Evolutionary conservation across 2,113 vertebrate species (phyloP).

Genomic region (Cyprinodon variegatus): DNA sequence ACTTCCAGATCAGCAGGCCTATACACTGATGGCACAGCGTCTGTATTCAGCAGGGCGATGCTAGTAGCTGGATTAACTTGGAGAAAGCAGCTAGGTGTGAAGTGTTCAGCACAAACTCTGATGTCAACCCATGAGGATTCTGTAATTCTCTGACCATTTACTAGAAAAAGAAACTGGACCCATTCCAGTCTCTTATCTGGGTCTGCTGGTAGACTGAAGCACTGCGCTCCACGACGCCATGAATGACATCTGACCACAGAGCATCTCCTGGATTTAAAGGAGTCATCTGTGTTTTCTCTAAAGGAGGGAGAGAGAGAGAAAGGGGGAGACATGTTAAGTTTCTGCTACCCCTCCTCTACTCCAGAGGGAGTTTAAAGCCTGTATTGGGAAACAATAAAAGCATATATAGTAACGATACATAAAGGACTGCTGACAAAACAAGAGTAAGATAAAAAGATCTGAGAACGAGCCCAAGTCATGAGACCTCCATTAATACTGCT

Average conservation of each 20-base stretch:
- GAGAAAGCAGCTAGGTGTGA: conserved; percentile 40
- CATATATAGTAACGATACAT: too few species aligned
- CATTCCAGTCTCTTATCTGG: conserved; percentile 50
- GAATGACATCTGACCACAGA: conserved; percentile 44
- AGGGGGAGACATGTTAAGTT: too few species aligned
- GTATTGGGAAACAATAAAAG: too few species aligned
- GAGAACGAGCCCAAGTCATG: too few species aligned
- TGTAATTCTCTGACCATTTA: conserved; percentile 32
- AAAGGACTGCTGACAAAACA: too few species aligned
- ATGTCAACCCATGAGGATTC: conserved; percentile 53
- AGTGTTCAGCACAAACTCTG: conserved; percentile 52
- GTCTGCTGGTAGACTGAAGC: conserved; percentile 49
- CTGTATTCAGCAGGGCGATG: conserved; percentile 13
- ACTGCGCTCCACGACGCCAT: background rate
- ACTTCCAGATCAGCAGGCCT: background rate
- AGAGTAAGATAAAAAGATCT: too few species aligned
- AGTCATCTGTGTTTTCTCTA: too few species aligned
- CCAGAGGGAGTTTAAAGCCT: too few species aligned
- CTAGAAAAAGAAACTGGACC: conserved; percentile 48
- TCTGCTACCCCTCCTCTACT: too few species aligned
- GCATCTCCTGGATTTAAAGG: conserved; percentile 29
- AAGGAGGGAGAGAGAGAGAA: too few species aligned
- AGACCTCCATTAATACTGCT: too few species aligned
- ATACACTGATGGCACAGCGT: conserved; percentile 47
- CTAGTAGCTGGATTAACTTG: background rate